phyloP scores from a whole-genome alignment of 2,888 invertebrate species.

The Masnerella sp. region DNA sequence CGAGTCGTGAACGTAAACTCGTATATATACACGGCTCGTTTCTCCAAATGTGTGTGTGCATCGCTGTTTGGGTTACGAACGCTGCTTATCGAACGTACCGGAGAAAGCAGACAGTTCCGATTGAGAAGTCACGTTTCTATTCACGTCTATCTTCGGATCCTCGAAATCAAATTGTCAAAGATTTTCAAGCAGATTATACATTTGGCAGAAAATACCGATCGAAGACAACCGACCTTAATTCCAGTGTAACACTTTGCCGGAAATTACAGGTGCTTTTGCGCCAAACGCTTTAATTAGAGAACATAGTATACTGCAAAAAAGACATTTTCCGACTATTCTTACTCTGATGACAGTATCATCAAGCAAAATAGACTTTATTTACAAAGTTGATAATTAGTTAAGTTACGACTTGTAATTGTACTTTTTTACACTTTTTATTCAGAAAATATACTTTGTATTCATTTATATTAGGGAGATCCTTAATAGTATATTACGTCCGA shows the following conservation, averaged over 20 bases:
- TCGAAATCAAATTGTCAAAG: conserved; percentile 44
- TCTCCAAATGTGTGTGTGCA: conserved; percentile 9
- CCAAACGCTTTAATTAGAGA: too few relatives aligned
- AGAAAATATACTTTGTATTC: too few relatives aligned
- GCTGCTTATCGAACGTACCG: conserved; percentile 47
- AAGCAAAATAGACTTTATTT: too few relatives aligned
- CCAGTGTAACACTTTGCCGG: conserved; percentile 2
- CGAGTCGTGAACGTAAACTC: conserved; percentile 2
- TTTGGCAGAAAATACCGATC: conserved; percentile 13
- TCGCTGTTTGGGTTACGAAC: conserved; percentile 47
- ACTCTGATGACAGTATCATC: too few relatives aligned
- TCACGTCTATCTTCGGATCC: conserved; percentile 31
- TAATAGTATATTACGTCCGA: too few relatives aligned
- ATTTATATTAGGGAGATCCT: too few relatives aligned
- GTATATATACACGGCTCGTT: background rate
- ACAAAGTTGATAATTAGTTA: too few relatives aligned
- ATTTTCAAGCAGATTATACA: conserved; percentile 25
- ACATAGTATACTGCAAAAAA: too few relatives aligned
- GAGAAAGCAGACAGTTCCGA: conserved; percentile 43
- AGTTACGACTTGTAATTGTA: too few relatives aligned
- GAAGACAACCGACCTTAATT: conserved; percentile 9
- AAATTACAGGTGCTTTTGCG: too few relatives aligned
- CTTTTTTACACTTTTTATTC: too few relatives aligned
- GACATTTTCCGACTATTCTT: too few relatives aligned
- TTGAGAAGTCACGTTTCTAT: conserved; percentile 37